Conservation (phyloP, 2,888 invertebrate genomes). For the Cephus nigrinus region DNA sequence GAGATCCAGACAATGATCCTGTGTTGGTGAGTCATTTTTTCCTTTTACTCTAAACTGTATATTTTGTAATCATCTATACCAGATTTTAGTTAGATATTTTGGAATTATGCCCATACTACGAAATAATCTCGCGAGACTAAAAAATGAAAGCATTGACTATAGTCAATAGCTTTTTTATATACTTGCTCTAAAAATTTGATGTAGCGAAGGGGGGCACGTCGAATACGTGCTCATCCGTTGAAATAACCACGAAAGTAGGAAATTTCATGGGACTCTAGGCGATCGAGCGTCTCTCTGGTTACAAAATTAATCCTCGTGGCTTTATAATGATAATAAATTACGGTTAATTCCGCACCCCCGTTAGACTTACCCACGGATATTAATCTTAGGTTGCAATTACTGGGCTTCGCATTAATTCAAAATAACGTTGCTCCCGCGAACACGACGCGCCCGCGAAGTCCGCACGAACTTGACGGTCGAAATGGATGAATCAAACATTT, state of each 20-base stretch:
- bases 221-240: no score
- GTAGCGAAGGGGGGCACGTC: no score
- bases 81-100: no score
- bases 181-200: no score
- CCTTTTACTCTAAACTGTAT: no score
- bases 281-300: not conserved
- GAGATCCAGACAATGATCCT: no score
- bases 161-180: no score
- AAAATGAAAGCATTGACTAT: no score
- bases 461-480: not conserved
- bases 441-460: not conserved
- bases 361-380: not conserved
- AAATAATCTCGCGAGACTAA: no score
- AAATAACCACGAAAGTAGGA: not conserved
- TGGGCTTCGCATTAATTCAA: conserved; percentile 3
- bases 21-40: no score
- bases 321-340: conserved; percentile 7
- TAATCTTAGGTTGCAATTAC: conserved; percentile 4
- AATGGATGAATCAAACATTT: not conserved
- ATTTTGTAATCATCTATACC: no score
- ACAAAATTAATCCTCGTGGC: not conserved
- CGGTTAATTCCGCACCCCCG: not conserved
- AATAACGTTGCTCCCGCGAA: conserved; percentile 3
- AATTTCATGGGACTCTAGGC: not conserved
- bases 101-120: no score